phyloP scores from a whole-genome alignment of 2,113 vertebrate species.

The Chiloscyllium plagiosum region DNA sequence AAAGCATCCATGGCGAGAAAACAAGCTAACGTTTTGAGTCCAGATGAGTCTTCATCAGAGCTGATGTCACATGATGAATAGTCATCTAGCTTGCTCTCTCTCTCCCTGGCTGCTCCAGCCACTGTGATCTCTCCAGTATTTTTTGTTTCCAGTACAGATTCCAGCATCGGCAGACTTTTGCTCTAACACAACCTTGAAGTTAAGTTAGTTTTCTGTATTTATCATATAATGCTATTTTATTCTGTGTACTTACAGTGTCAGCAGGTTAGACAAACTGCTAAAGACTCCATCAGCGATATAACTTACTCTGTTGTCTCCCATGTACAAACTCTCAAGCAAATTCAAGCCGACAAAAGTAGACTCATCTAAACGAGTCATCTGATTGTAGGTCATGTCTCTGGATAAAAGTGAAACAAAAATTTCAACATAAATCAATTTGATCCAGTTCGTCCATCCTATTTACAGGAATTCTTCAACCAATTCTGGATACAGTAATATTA shows the following conservation, averaged over 20 bases:
- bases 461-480: neutral
- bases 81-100: too few relatives aligned
- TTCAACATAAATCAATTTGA: neutral
- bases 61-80: too few relatives aligned
- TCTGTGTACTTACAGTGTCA: constrained; percentile 71
- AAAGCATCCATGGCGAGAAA: too few relatives aligned
- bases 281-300: constrained; percentile 90
- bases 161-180: too few relatives aligned
- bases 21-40: too few relatives aligned
- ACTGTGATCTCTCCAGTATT: too few relatives aligned
- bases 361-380: constrained; percentile 85
- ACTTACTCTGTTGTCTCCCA: constrained; percentile 83
- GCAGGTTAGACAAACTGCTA: constrained; percentile 72
- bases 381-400: constrained; percentile 88
- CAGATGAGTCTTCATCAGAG: too few relatives aligned
- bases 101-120: too few relatives aligned
- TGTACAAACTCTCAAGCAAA: constrained; percentile 77
- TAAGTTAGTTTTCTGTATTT: neutral
- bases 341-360: constrained; percentile 79
- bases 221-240: neutral
- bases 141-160: too few relatives aligned
- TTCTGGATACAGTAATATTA: constrained; percentile 3
- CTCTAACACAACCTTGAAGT: neutral
- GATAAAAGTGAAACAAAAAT: constrained; percentile 41
- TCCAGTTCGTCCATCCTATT: neutral